A percentile compares a stretch with the other conserved stretches of the same genome.
These are phyloP conservation scores for Polypterus senegalus DNA, from an alignment of 2,113 vertebrate genomes.

Conservation along the genomic window DNA sequence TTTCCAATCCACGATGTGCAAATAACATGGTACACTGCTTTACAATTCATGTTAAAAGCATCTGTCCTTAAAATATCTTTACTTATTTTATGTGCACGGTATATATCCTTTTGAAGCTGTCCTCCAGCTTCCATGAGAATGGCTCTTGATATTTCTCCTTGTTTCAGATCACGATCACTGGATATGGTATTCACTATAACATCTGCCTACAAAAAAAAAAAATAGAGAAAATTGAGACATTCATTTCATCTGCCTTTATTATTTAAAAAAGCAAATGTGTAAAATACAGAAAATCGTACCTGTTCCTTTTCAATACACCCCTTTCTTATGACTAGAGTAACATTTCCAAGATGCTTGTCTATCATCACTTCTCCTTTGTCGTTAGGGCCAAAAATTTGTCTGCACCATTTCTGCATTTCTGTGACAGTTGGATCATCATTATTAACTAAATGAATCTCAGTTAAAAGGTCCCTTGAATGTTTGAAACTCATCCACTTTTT, in stretches of 20 bases:
- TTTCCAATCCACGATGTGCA: fast-evolving
- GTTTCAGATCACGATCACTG: fast-evolving
- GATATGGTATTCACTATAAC: constrained; percentile 51
- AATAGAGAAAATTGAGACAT: not conserved
- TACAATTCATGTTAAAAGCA: constrained; percentile 21
- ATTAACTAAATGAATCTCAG: constrained; percentile 67
- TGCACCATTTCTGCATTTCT: constrained; percentile 54
- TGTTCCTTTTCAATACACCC: constrained; percentile 41
- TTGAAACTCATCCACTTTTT: not conserved
- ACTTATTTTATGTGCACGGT: fast-evolving
- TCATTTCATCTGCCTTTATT: no score
- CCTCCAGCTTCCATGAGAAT: constrained; percentile 38
- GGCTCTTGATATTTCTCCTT: constrained; percentile 2
- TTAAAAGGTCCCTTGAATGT: fast-evolving
- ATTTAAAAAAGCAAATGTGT: not conserved
- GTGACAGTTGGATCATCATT: constrained; percentile 47
- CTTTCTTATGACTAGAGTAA: constrained; percentile 32
- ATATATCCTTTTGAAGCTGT: constrained; percentile 28
- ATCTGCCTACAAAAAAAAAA: constrained; percentile 44
- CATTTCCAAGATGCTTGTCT: not conserved
- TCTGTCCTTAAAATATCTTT: constrained; percentile 23
- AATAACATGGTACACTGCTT: constrained; percentile 38
- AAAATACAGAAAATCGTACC: constrained; percentile 35
- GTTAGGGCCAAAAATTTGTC: not conserved
- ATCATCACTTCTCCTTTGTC: constrained; percentile 10